Conservation (phyloP, 1,140 invertebrate species). For the Platyscapa corneri region DNA sequence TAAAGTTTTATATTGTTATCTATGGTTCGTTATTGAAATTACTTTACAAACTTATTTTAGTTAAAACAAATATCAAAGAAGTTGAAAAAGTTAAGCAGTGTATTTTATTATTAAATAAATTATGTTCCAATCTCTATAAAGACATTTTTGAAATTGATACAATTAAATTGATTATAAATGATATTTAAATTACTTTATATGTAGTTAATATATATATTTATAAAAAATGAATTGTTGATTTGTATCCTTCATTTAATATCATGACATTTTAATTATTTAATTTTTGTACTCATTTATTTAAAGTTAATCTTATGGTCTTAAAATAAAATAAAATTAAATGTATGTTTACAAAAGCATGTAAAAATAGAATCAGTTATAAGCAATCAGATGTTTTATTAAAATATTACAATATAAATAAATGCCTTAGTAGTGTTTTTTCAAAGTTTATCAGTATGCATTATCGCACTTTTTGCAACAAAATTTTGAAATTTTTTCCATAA, state of each 20-base stretch:
- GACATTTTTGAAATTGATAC: slow-evolving; percentile 64
- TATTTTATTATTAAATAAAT: slow-evolving; percentile 65
- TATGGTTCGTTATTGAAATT: slow-evolving; percentile 42
- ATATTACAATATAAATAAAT: slow-evolving; percentile 50
- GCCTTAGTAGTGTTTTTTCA: background rate
- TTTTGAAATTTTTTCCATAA: background rate
- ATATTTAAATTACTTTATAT: background rate
- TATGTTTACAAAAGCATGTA: background rate
- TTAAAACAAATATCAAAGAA: slow-evolving; percentile 64
- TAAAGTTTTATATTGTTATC: slow-evolving; percentile 54
- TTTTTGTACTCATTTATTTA: background rate
- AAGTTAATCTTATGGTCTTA: background rate
- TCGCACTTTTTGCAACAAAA: background rate
- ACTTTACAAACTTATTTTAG: slow-evolving; percentile 43
- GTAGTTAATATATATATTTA: background rate
- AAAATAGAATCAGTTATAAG: slow-evolving; percentile 22
- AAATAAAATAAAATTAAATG: background rate
- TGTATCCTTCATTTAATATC: background rate
- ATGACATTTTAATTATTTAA: background rate
- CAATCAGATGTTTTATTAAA: slow-evolving; percentile 46
- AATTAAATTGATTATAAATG: slow-evolving; percentile 58
- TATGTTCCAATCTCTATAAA: slow-evolving; percentile 61
- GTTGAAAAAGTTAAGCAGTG: slow-evolving; percentile 66
- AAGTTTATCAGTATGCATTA: background rate
- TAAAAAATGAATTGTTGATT: background rate